Evolutionary conservation across 2,888 invertebrate species (phyloP), one percentile per base, ranked within the genome.

Genomic region (Hydropsyche betteni): DNA sequence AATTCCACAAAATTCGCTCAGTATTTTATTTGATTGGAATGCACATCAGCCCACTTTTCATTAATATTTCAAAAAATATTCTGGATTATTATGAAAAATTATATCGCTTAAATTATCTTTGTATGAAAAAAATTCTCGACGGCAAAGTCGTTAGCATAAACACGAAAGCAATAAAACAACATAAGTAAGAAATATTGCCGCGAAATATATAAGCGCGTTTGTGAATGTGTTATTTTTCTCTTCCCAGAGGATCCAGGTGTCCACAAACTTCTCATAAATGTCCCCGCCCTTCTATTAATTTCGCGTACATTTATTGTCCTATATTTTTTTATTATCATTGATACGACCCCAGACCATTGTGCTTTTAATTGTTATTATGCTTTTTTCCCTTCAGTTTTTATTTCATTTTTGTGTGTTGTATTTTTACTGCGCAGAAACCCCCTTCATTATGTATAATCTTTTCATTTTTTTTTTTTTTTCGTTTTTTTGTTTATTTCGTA

Each of bases 301-400:
- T 58, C 58, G 58, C 14, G 58, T 24, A 58, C 58, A 58, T 58
- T 58, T 58, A 58, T 58, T 58, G 58, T 58, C 58, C 58, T 58
- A 58, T 58, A 58, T 58, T 58, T 64, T 64, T 36, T 64, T 64
- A 64, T 64, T 64, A 64, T 64, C 64, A 64, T 64, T 36, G 64
- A 64, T 36, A 36, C 64, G 55, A 64, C 24, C 36, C 64, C 64
- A 10, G 64, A 64, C 64, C 64, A 64, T 64, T 64, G 64, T 64
- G 10, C n/a, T 64, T 64, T 10, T 64, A 64, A 64, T 64, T 64
- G 64, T 64, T 64, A 64, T 34, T 64, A 34, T 34, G 34, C 36
- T 34, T 64, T 34, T 36, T 44, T 44, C 44, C 10, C 44, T 44
- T 44, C 44, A 44, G 44, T 6, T 6, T 44, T 44, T 44, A 44